phyloP scores from a whole-genome alignment of 2,888 invertebrate species.

The Netelia fuscicornis region DNA sequence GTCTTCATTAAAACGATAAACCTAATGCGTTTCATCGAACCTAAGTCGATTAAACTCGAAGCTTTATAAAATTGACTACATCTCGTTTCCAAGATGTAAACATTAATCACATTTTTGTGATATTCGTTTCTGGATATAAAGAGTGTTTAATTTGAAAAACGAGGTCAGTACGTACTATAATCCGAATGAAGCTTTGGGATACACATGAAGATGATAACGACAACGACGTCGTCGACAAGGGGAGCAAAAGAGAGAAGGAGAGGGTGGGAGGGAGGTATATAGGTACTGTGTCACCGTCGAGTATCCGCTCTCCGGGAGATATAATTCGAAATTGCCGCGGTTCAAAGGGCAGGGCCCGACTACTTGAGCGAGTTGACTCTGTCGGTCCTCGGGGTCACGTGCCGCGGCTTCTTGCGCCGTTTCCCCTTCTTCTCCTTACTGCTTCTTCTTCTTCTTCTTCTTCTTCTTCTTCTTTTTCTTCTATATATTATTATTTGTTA shows the following conservation, averaged over 20 bases:
- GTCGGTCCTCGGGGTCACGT: slow-evolving; percentile 83
- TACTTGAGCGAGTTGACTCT: slow-evolving; percentile 84
- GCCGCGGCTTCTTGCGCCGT: slow-evolving; percentile 79
- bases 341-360: slow-evolving; percentile 84
- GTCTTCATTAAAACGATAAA: too few species aligned
- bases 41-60: too few species aligned
- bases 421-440: slow-evolving; percentile 59
- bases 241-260: slow-evolving; percentile 16
- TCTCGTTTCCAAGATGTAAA: background rate
- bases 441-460: slow-evolving; percentile 61
- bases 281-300: slow-evolving; percentile 75
- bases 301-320: slow-evolving; percentile 82
- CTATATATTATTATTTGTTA: background rate
- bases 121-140: slow-evolving; percentile 32
- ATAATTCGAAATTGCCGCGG: slow-evolving; percentile 83
- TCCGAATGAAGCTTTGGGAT: slow-evolving; percentile 59
- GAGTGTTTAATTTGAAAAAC: slow-evolving; percentile 50
- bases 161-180: slow-evolving; percentile 63
- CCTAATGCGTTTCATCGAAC: too few species aligned
- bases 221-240: background rate
- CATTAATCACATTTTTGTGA: background rate
- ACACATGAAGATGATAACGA: slow-evolving; percentile 14
- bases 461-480: slow-evolving; percentile 35
- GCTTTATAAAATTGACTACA: background rate
- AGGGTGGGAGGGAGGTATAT: slow-evolving; percentile 32